Conservation (phyloP, 2,888 invertebrate species). For the Crematogaster levior region DNA sequence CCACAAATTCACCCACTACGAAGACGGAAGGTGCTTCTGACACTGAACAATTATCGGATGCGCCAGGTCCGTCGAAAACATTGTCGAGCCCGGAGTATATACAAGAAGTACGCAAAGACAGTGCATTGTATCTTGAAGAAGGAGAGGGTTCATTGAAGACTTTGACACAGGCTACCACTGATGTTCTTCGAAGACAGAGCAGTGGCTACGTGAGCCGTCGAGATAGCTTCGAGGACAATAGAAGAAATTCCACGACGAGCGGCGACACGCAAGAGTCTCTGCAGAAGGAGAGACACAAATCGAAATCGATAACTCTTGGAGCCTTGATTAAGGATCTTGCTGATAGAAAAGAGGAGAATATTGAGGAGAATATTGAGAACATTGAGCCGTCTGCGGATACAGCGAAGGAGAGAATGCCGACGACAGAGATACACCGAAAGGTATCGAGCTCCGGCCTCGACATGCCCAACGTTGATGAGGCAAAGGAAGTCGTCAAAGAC, state of each 20-base stretch:
- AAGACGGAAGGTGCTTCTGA: slow-evolving; percentile 81
- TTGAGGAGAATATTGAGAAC: slow-evolving; percentile 51
- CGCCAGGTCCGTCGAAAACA: slow-evolving; percentile 40
- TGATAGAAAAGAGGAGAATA: slow-evolving; percentile 61
- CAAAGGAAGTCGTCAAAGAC: slow-evolving; percentile 69
- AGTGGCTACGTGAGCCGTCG: slow-evolving; percentile 81
- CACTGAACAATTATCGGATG: slow-evolving; percentile 14
- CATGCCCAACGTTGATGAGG: slow-evolving; percentile 80
- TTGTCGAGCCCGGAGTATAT: slow-evolving; percentile 65
- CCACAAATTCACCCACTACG: slow-evolving; percentile 11
- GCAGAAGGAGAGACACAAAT: slow-evolving; percentile 68
- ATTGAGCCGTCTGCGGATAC: slow-evolving; percentile 23
- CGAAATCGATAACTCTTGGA: slow-evolving; percentile 42
- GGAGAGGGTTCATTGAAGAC: slow-evolving; percentile 47
- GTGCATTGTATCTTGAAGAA: slow-evolving; percentile 79
- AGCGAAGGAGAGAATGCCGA: slow-evolving; percentile 75
- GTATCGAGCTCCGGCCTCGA: slow-evolving; percentile 74
- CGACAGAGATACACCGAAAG: slow-evolving; percentile 75
- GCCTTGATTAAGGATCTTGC: slow-evolving; percentile 55
- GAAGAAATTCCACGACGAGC: slow-evolving; percentile 69
- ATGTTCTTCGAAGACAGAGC: slow-evolving; percentile 78
- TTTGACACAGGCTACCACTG: not conserved
- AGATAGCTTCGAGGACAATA: slow-evolving; percentile 81
- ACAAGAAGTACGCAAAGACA: slow-evolving; percentile 77
- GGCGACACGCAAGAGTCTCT: slow-evolving; percentile 64